Evolutionary conservation across 2,113 vertebrate species (phyloP).

Genomic region (Nansenia antarctica): DNA sequence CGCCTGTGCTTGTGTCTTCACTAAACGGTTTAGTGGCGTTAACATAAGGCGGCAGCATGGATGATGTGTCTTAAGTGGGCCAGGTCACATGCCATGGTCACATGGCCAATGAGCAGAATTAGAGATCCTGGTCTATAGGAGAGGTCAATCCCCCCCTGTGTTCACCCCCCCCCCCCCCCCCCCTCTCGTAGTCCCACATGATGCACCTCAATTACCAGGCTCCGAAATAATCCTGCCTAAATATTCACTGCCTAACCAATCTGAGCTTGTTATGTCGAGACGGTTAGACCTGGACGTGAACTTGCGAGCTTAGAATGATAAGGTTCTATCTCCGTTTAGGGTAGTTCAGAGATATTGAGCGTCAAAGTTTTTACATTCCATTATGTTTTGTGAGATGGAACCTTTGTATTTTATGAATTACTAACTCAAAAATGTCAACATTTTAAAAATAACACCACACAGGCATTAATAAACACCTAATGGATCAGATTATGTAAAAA

Average conservation of each 20-base stretch:
- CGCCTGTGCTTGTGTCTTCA: not conserved
- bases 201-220: not conserved
- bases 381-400: too few relatives aligned
- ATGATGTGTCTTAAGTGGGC: conserved; percentile 11
- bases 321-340: too few relatives aligned
- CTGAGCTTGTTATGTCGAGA: not conserved
- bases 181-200: not conserved
- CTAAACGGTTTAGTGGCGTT: conserved; percentile 11
- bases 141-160: conserved; percentile 34
- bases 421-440: too few relatives aligned
- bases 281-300: too few relatives aligned
- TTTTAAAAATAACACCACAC: too few relatives aligned
- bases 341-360: too few relatives aligned
- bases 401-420: too few relatives aligned
- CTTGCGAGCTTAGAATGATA: too few relatives aligned
- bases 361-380: too few relatives aligned
- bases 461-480: too few relatives aligned
- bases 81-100: conserved; percentile 48
- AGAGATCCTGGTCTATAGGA: not conserved
- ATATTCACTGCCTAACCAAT: too few relatives aligned
- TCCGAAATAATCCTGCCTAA: not conserved
- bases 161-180: not conserved
- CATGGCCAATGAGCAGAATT: not conserved
- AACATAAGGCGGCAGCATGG: conserved; percentile 8
- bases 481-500: too few relatives aligned